These are phyloP conservation scores for Amniataba percoides DNA, from an alignment of 2,797 vertebrate genomes.

Conservation along the genomic window DNA sequence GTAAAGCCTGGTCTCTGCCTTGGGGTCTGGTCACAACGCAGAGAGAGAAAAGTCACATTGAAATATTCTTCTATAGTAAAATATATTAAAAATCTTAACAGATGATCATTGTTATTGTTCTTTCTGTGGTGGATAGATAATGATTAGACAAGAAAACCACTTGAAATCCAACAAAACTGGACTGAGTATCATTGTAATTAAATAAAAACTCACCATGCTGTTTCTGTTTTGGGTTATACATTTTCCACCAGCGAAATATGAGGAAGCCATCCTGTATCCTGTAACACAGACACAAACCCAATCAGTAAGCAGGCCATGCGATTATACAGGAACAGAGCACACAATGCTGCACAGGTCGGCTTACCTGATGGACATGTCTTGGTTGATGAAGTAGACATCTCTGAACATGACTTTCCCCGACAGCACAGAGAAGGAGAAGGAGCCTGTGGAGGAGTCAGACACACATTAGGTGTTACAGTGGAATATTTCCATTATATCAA, in stretches of 20 bases:
- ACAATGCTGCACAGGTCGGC: not conserved
- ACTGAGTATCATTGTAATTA: not conserved
- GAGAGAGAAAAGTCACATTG: not conserved
- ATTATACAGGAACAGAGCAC: not conserved
- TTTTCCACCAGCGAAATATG: slow-evolving; percentile 99
- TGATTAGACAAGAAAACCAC: not conserved
- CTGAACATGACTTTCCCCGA: slow-evolving; percentile 99
- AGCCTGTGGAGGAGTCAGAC: slow-evolving; percentile 84
- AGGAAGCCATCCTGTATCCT: slow-evolving; percentile 99
- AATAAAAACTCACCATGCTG: slow-evolving; percentile 94
- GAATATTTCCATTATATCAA: not conserved
- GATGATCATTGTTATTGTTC: not conserved
- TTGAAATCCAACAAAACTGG: too few relatives aligned
- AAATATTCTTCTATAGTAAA: not conserved
- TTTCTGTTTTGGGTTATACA: slow-evolving; percentile 99
- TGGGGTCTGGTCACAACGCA: slow-evolving; percentile 88
- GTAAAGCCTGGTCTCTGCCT: slow-evolving; percentile 96
- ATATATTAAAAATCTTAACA: not conserved
- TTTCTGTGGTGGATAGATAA: not conserved
- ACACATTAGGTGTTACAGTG: slow-evolving; percentile 1
- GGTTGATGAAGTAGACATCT: slow-evolving; percentile 97
- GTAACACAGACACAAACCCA: not conserved
- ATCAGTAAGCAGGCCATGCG: not conserved
- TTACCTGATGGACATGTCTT: slow-evolving; percentile 99
- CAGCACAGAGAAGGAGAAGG: slow-evolving; percentile 98